Evolutionary conservation across 2,797 vertebrate genomes (phyloP).

Genomic region (Hoplostethus mediterraneus): DNA sequence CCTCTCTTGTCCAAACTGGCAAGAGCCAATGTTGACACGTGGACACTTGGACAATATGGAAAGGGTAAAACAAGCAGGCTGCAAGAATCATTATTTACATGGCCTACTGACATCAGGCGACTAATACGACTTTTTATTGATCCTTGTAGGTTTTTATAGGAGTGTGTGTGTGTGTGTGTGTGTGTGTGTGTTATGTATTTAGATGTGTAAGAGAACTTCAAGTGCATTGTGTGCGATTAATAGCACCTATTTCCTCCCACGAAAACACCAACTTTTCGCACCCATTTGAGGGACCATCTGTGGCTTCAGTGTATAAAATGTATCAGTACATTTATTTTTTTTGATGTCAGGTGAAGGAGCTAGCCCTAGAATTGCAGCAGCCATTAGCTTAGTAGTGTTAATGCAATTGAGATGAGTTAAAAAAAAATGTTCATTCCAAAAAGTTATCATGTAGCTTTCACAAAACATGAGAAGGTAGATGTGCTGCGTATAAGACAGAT

Average conservation of each 20-base stretch:
- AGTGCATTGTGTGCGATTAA: conserved; percentile 7
- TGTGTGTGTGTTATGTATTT: not conserved
- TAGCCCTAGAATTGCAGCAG: conserved; percentile 12
- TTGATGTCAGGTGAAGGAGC: conserved; percentile 26
- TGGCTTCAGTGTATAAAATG: conserved; percentile 37
- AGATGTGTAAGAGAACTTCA: not conserved
- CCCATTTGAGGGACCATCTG: conserved; percentile 44
- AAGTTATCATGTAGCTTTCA: not conserved
- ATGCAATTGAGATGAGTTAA: no score
- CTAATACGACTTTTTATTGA: not conserved
- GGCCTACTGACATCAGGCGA: conserved; percentile 13
- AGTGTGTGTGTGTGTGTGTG: not conserved
- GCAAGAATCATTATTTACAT: not conserved
- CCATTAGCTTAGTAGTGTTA: conserved; percentile 4
- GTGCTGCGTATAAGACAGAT: no score
- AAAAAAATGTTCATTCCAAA: no score
- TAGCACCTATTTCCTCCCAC: conserved; percentile 17
- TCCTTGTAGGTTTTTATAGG: not conserved
- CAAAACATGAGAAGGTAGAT: not conserved
- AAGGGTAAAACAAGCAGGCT: conserved; percentile 1
- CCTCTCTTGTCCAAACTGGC: conserved; percentile 49
- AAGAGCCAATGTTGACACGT: conserved; percentile 47
- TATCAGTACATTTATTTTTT: conserved; percentile 32
- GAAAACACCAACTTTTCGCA: not conserved
- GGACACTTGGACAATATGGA: conserved; percentile 14